These are phyloP conservation scores for Chionomys nivalis DNA, from an alignment of 2,113 vertebrate genomes.

Conservation along the genomic window DNA sequence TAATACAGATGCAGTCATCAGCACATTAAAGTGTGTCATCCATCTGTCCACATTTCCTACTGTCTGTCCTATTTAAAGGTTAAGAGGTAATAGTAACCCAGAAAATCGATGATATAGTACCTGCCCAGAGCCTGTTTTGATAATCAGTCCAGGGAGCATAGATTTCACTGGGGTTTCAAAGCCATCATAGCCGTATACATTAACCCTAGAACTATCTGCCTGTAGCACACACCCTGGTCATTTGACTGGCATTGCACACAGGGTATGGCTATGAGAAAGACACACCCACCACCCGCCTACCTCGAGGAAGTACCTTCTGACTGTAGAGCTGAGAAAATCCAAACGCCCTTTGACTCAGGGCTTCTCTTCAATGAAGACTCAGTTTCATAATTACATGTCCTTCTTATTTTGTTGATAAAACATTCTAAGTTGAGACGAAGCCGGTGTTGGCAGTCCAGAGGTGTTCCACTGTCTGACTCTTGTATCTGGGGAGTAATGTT, in stretches of 20 bases:
- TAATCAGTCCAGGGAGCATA: background rate
- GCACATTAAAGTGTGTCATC: background rate
- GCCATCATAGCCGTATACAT: background rate
- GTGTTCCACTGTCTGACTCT: background rate
- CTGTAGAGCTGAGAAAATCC: background rate
- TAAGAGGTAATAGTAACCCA: background rate
- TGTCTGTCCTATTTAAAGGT: background rate
- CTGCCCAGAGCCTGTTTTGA: background rate
- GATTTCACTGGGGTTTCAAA: background rate
- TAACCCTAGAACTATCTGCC: background rate
- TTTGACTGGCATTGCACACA: background rate
- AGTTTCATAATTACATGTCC: background rate
- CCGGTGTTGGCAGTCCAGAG: background rate
- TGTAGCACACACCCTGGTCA: background rate
- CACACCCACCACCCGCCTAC: background rate
- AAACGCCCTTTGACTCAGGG: background rate
- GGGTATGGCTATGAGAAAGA: background rate
- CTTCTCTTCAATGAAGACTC: background rate
- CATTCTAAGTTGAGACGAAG: background rate
- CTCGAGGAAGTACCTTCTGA: background rate
- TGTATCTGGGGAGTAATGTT: background rate
- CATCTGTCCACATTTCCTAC: background rate
- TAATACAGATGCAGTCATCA: background rate
- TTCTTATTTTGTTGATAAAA: conserved; percentile 35
- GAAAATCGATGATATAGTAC: background rate